Conservation (phyloP, 2,888 invertebrate genomes). For the Callimorpha dominula region DNA sequence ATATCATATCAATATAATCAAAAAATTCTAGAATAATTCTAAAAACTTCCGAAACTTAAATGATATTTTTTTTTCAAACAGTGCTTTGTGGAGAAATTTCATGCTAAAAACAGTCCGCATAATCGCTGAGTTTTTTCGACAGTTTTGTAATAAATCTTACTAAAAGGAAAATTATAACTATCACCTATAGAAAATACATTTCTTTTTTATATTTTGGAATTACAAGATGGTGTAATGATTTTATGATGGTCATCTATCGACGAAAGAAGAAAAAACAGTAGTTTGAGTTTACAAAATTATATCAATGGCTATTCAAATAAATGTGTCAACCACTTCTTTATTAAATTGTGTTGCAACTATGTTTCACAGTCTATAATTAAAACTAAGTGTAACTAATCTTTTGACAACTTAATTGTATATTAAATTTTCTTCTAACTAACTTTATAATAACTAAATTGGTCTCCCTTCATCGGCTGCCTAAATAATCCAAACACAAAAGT, state of each 20-base stretch:
- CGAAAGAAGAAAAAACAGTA: slow-evolving; percentile 11
- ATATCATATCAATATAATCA: no score
- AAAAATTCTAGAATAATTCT: no score
- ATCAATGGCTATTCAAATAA: slow-evolving; percentile 17
- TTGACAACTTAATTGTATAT: slow-evolving; percentile 40
- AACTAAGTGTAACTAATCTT: slow-evolving; percentile 34
- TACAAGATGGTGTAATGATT: slow-evolving; percentile 24
- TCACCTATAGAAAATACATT: neutral
- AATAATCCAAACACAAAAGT: neutral
- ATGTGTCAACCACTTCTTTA: slow-evolving; percentile 17
- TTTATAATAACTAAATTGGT: slow-evolving; percentile 62
- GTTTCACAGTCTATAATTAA: slow-evolving; percentile 27
- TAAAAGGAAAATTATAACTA: neutral
- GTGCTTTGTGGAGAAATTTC: no score
- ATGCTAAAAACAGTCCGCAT: neutral
- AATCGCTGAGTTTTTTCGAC: neutral
- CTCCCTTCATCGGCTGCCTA: slow-evolving; percentile 38
- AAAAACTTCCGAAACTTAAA: no score
- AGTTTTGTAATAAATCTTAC: neutral
- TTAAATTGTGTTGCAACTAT: slow-evolving; percentile 15
- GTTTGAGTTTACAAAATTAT: slow-evolving; percentile 22
- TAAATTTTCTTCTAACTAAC: slow-evolving; percentile 53
- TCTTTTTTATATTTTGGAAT: slow-evolving; percentile 20
- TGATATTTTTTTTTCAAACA: no score
- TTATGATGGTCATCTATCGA: slow-evolving; percentile 9